A percentile compares a stretch with the other conserved stretches of the same genome.
Conservation (phyloP, 2,113 vertebrate genomes). For the Actinemys pallida region DNA sequence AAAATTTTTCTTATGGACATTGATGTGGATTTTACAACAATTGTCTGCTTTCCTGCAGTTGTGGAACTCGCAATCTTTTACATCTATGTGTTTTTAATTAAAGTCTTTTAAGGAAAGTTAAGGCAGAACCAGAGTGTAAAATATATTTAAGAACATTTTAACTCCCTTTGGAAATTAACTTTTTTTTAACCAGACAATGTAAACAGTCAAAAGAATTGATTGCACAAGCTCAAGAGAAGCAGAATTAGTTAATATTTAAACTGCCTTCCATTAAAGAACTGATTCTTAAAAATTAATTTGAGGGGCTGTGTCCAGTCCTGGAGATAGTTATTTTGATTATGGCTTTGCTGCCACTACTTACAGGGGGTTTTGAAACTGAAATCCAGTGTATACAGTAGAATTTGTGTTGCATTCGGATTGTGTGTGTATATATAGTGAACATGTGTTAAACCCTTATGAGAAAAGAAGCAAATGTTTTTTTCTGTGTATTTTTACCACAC, state of each 20-base stretch:
- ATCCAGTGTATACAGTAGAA: not conserved
- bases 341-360: not conserved
- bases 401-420: not conserved
- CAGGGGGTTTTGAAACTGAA: not conserved
- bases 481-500: not conserved
- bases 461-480: not conserved
- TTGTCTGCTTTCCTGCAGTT: not conserved
- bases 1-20: not conserved
- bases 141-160: not conserved
- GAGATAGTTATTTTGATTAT: not conserved
- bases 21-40: not conserved
- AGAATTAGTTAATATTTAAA: not conserved
- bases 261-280: not conserved
- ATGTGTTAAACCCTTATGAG: not conserved
- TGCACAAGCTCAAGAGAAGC: not conserved
- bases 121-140: not conserved
- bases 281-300: not conserved
- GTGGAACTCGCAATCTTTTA: not conserved
- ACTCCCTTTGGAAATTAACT: fast-evolving
- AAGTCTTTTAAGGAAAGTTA: not conserved
- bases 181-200: not conserved
- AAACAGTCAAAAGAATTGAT: not conserved
- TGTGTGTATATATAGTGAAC: not conserved
- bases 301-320: not conserved
- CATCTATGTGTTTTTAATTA: fast-evolving